Conservation (phyloP, 2,888 invertebrate genomes). For the Uropetala carovei region DNA sequence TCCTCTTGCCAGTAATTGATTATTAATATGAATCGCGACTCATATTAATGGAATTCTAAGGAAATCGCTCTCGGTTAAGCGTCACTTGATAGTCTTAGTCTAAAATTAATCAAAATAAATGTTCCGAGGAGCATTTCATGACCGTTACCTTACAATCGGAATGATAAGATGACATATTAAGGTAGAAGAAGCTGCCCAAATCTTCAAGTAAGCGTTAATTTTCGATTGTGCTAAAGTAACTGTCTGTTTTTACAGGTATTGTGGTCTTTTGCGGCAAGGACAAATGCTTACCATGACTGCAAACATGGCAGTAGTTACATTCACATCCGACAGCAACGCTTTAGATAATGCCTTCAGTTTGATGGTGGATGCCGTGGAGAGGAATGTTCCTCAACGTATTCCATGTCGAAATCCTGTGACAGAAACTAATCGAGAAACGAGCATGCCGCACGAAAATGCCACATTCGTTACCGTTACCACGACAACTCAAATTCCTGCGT, state of each 20-base stretch:
- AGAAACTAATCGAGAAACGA: not conserved
- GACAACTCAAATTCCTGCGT: not conserved
- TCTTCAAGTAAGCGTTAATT: too few relatives aligned
- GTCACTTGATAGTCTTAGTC: too few relatives aligned
- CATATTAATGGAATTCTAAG: too few relatives aligned
- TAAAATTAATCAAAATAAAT: too few relatives aligned
- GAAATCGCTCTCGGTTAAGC: too few relatives aligned
- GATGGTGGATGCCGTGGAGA: constrained; percentile 16
- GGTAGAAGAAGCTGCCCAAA: too few relatives aligned
- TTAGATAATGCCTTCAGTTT: constrained; percentile 27
- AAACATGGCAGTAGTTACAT: constrained; percentile 44
- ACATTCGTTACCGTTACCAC: not conserved
- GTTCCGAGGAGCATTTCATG: too few relatives aligned
- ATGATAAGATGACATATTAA: too few relatives aligned
- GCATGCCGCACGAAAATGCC: not conserved
- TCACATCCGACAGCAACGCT: constrained; percentile 39
- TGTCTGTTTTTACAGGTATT: constrained; percentile 11
- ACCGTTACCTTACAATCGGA: too few relatives aligned
- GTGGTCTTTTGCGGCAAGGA: constrained; percentile 18
- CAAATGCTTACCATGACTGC: constrained; percentile 44
- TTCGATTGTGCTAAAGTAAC: too few relatives aligned
- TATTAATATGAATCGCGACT: too few relatives aligned
- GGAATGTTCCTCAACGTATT: not conserved
- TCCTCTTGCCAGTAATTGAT: too few relatives aligned
- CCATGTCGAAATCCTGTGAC: not conserved